These are phyloP conservation scores for Solenopsis fugax DNA, from an alignment of 1,140 invertebrate species.

Conservation along the genomic window DNA sequence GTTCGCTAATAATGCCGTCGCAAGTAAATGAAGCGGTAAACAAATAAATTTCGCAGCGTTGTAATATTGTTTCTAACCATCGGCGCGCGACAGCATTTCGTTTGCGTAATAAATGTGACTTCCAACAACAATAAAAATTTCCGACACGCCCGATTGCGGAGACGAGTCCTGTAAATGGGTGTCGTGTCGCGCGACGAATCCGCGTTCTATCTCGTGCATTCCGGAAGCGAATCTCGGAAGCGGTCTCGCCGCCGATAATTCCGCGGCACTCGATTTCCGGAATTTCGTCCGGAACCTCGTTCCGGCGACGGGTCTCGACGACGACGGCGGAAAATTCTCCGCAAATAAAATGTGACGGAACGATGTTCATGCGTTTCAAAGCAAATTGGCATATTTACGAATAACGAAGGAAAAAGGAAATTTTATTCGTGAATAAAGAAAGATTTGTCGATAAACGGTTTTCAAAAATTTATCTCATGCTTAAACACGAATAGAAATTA, in stretches of 20 bases:
- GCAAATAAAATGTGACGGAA: slow-evolving; percentile 36
- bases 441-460: neutral
- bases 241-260: slow-evolving; percentile 41
- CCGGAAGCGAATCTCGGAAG: slow-evolving; percentile 46
- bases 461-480: neutral
- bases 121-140: slow-evolving; percentile 12
- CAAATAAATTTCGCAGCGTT: slow-evolving; percentile 17
- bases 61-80: neutral
- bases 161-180: slow-evolving; percentile 43
- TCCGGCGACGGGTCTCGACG: slow-evolving; percentile 8
- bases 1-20: neutral
- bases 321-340: slow-evolving; percentile 6
- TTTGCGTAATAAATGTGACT: slow-evolving; percentile 40
- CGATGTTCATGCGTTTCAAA: neutral
- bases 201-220: slow-evolving; percentile 41
- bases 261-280: slow-evolving; percentile 57
- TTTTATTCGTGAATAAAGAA: neutral
- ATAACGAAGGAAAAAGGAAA: neutral
- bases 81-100: slow-evolving; percentile 9
- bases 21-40: slow-evolving; percentile 20
- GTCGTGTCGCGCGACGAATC: neutral
- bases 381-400: neutral
- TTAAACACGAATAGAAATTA: neutral
- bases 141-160: slow-evolving; percentile 19
- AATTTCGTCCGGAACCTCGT: slow-evolving; percentile 51